Evolutionary conservation across 2,113 vertebrate species (phyloP).

Genomic region (Varanus salvator): DNA sequence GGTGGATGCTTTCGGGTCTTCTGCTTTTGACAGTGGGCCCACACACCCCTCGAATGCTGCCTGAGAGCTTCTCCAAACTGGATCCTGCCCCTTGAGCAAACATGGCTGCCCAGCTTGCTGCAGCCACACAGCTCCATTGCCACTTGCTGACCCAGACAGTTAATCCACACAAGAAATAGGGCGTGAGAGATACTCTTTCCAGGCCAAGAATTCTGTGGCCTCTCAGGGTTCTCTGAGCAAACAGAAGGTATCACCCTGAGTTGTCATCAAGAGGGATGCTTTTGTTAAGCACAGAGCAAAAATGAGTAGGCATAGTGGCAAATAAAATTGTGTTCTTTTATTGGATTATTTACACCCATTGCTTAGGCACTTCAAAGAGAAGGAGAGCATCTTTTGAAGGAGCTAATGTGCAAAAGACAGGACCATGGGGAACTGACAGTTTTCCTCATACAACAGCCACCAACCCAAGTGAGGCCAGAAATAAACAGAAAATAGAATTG

Average conservation of each 20-base stretch:
- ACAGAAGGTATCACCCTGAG: neutral
- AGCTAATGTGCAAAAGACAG: neutral
- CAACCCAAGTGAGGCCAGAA: neutral
- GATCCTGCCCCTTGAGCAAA: too few relatives aligned
- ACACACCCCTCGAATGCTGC: too few relatives aligned
- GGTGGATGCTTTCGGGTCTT: too few relatives aligned
- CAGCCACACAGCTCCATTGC: too few relatives aligned
- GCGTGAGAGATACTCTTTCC: neutral
- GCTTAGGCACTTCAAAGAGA: constrained; percentile 34
- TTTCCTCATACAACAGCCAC: constrained; percentile 25
- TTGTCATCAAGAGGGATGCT: neutral
- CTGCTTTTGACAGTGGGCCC: too few relatives aligned
- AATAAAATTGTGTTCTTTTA: constrained; percentile 59
- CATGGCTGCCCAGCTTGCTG: too few relatives aligned
- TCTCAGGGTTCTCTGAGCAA: neutral
- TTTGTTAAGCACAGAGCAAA: neutral
- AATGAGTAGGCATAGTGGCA: neutral
- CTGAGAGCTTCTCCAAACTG: too few relatives aligned
- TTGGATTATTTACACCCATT: constrained; percentile 67
- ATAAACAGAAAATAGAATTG: neutral
- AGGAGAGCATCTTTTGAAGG: constrained; percentile 18
- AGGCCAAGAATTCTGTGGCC: neutral
- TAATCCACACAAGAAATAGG: neutral
- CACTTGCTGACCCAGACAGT: neutral
- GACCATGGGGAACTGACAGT: neutral